Evolutionary conservation across 2,797 vertebrate species (phyloP).

Genomic region (Etheostoma nigrum): DNA sequence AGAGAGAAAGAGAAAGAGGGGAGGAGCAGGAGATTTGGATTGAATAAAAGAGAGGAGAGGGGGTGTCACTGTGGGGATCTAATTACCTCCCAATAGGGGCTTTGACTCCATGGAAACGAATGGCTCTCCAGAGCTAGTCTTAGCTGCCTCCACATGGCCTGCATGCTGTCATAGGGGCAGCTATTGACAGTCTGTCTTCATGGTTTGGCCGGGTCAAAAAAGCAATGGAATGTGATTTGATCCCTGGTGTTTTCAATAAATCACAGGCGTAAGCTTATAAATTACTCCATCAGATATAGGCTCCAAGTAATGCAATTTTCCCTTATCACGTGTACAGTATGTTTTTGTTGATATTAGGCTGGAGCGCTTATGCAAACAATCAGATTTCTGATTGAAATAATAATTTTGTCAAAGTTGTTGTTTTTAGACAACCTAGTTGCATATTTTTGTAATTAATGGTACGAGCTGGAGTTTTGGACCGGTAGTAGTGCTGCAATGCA

Average conservation of each 20-base stretch:
- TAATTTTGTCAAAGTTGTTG: not conserved
- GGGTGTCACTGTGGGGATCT: slow-evolving; percentile 62
- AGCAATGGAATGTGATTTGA: slow-evolving; percentile 57
- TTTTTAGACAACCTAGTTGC: not conserved
- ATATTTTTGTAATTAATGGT: not conserved
- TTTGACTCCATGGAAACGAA: slow-evolving; percentile 74
- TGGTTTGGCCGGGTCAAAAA: slow-evolving; percentile 57
- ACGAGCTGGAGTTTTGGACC: not conserved
- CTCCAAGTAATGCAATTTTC: slow-evolving; percentile 19
- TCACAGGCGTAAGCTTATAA: slow-evolving; percentile 32
- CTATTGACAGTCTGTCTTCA: slow-evolving; percentile 54
- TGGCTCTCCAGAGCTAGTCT: slow-evolving; percentile 46
- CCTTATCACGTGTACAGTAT: not conserved
- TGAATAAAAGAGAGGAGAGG: slow-evolving; percentile 49
- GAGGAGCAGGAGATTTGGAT: slow-evolving; percentile 44
- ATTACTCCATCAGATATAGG: slow-evolving; percentile 15
- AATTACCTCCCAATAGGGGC: slow-evolving; percentile 76
- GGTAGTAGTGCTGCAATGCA: not conserved
- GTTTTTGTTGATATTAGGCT: not conserved
- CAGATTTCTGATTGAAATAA: not conserved
- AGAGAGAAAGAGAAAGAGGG: not conserved
- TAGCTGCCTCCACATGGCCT: slow-evolving; percentile 52
- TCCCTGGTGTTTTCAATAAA: slow-evolving; percentile 46
- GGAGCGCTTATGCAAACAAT: not conserved
- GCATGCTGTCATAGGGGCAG: slow-evolving; percentile 53